Conservation (phyloP, 2,888 invertebrate species). For the Drosophila pseudotalamancana region DNA sequence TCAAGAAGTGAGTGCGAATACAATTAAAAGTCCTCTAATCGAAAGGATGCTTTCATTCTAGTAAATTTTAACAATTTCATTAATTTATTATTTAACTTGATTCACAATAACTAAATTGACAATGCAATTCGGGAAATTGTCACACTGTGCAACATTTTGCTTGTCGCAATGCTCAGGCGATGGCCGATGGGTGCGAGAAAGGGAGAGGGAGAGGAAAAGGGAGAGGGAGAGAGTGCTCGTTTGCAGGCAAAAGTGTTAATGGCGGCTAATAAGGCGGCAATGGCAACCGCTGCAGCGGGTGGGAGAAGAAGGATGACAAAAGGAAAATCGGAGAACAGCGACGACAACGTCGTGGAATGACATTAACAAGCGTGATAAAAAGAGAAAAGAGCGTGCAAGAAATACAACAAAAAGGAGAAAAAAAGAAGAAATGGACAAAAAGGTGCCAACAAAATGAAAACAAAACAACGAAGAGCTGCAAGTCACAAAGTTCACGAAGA, state of each 20-base stretch:
- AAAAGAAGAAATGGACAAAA: not conserved
- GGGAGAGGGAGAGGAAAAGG: not conserved
- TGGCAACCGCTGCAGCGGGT: slow-evolving; percentile 43
- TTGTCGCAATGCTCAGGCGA: not conserved
- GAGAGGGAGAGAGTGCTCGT: slow-evolving; percentile 12
- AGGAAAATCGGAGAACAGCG: slow-evolving; percentile 29
- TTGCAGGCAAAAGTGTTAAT: slow-evolving; percentile 70
- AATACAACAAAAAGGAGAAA: not conserved
- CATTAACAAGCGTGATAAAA: slow-evolving; percentile 78
- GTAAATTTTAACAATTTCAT: too few species aligned
- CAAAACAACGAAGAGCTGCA: slow-evolving; percentile 23
- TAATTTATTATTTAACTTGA: too few species aligned
- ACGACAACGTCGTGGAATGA: slow-evolving; percentile 58
- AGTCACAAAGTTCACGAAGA: slow-evolving; percentile 40
- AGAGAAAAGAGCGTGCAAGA: slow-evolving; percentile 38
- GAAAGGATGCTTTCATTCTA: too few species aligned
- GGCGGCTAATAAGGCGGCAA: slow-evolving; percentile 75
- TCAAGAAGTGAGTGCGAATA: too few species aligned
- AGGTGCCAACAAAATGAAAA: slow-evolving; percentile 46
- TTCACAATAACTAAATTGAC: too few species aligned
- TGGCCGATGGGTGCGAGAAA: not conserved
- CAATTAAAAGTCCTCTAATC: too few species aligned
- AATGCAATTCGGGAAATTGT: not conserved
- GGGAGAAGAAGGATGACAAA: slow-evolving; percentile 8
- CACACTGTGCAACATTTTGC: slow-evolving; percentile 38